phyloP scores from a whole-genome alignment of 1,140 invertebrate genomes.

The Rhysida immarginata region DNA sequence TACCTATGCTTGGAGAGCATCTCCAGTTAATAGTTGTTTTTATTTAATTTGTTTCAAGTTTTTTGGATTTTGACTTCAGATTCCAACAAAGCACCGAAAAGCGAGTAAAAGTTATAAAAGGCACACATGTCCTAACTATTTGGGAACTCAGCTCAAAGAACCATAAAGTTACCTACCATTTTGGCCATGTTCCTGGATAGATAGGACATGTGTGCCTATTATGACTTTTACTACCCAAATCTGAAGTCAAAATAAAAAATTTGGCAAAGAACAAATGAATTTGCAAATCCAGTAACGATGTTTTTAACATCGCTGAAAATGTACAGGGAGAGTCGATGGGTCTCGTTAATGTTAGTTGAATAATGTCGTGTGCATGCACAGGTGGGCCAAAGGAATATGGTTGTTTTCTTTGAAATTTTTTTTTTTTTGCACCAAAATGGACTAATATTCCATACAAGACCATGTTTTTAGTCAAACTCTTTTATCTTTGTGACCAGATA shows the following conservation, averaged over 20 bases:
- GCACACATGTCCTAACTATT: background rate
- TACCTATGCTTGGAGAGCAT: too few relatives aligned
- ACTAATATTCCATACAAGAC: background rate
- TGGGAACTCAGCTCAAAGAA: background rate
- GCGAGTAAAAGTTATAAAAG: background rate
- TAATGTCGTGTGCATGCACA: background rate
- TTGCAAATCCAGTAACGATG: background rate
- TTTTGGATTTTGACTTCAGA: too few relatives aligned
- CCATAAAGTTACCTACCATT: background rate
- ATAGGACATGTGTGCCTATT: background rate
- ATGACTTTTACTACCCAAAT: background rate
- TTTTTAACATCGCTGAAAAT: background rate
- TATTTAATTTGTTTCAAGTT: background rate
- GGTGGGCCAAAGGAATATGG: background rate
- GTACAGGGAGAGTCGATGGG: background rate
- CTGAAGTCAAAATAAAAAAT: background rate
- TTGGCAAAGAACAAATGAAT: background rate
- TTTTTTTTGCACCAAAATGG: background rate
- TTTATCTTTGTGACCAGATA: too few relatives aligned
- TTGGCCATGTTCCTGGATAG: background rate
- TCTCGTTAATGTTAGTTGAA: background rate
- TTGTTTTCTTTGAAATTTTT: background rate
- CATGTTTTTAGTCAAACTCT: too few relatives aligned
- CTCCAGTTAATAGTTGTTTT: background rate
- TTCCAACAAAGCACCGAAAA: too few relatives aligned